phyloP scores from a whole-genome alignment of 2,888 invertebrate genomes.

The Drosophila nr. medialis region DNA sequence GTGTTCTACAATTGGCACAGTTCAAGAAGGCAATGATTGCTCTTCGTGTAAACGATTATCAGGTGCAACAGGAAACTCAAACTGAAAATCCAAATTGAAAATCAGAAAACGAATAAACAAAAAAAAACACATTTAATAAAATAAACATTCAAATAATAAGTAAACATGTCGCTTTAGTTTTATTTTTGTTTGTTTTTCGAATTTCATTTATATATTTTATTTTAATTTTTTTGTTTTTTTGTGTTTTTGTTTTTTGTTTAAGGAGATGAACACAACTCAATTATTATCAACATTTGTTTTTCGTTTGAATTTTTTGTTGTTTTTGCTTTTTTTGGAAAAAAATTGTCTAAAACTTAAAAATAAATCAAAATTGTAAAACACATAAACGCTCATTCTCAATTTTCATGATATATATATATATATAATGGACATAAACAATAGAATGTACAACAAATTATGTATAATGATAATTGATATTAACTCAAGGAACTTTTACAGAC shows the following conservation, averaged over 20 bases:
- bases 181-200: conserved; percentile 28
- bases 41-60: conserved; percentile 29
- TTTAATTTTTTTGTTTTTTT: conserved; percentile 6
- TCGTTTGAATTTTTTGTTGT: conserved; percentile 9
- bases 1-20: conserved; percentile 39
- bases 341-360: conserved; percentile 10
- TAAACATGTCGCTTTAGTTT: conserved; percentile 25
- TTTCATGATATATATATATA: conserved; percentile 12
- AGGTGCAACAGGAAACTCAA: conserved; percentile 21
- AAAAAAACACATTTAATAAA: background rate
- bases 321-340: conserved; percentile 5
- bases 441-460: conserved; percentile 1
- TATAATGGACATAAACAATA: conserved; percentile 9
- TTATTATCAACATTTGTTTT: conserved; percentile 56
- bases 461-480: conserved; percentile 52
- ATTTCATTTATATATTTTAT: conserved; percentile 16
- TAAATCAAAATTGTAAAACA: conserved; percentile 19
- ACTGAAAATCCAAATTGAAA: background rate
- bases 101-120: background rate
- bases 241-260: conserved; percentile 14
- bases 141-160: conserved; percentile 18
- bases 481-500: conserved; percentile 84
- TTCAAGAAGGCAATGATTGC: conserved; percentile 19
- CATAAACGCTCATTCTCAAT: conserved; percentile 3
- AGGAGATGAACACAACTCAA: conserved; percentile 63